These are phyloP conservation scores for Mus minutoides DNA, from an alignment of 2,797 vertebrate species.

Conservation along the genomic window DNA sequence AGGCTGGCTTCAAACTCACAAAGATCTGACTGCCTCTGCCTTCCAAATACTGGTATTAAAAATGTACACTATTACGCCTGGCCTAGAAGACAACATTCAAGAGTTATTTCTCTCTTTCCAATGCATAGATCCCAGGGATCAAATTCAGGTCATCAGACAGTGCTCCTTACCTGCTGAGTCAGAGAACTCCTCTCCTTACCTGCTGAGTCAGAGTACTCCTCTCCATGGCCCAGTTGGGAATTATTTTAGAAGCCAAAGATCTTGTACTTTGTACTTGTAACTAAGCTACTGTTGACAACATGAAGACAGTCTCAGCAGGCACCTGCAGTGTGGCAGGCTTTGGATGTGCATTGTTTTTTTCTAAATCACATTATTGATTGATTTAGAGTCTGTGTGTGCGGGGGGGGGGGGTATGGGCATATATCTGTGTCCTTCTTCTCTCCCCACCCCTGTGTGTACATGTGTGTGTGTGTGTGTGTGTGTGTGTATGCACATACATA, in stretches of 20 bases:
- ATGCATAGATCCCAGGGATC: neutral
- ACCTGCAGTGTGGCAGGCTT: neutral
- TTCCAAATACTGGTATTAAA: neutral
- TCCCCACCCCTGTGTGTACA: no score
- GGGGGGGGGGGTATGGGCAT: no score
- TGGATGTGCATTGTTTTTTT: neutral
- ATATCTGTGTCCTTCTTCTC: no score
- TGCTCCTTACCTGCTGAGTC: neutral
- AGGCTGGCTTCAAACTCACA: neutral
- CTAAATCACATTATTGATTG: neutral
- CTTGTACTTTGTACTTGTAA: neutral
- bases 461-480: neutral
- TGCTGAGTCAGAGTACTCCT: neutral
- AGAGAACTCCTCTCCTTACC: neutral
- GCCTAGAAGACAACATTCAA: neutral
- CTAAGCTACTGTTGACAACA: neutral
- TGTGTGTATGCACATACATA: neutral
- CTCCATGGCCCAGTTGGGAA: neutral
- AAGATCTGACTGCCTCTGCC: neutral
- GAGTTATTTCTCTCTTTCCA: neutral
- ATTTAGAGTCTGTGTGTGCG: neutral
- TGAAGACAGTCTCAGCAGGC: neutral
- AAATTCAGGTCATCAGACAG: no score
- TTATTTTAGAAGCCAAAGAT: constrained; percentile 54
- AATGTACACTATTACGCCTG: no score